These are phyloP conservation scores for Drosophila prolongata DNA, from an alignment of 2,888 invertebrate species.

Conservation along the genomic window DNA sequence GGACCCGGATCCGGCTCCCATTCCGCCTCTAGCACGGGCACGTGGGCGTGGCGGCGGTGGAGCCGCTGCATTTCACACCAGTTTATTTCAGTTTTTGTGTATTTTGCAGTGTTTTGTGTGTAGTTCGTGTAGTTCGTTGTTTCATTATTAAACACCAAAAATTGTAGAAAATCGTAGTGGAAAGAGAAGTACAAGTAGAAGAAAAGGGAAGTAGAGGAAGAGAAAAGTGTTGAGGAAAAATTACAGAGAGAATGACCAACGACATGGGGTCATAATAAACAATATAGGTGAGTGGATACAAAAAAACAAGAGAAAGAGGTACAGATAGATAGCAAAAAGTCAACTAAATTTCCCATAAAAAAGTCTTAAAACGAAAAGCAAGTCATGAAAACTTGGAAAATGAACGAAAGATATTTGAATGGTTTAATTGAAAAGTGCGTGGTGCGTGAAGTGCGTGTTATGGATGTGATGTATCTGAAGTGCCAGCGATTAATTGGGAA, in stretches of 20 bases:
- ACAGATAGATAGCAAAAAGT: constrained; percentile 62
- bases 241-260: constrained; percentile 64
- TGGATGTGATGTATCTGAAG: constrained; percentile 25
- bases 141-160: constrained; percentile 25
- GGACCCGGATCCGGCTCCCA: constrained; percentile 28
- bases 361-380: constrained; percentile 52
- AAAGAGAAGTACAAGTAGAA: constrained; percentile 38
- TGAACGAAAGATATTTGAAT: constrained; percentile 23
- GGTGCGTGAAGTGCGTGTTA: constrained; percentile 33
- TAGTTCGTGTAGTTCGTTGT: constrained; percentile 13
- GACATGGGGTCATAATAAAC: constrained; percentile 57
- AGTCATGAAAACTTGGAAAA: constrained; percentile 50
- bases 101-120: constrained; percentile 24
- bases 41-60: constrained; percentile 61
- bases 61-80: constrained; percentile 37
- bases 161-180: constrained; percentile 19
- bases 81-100: constrained; percentile 11
- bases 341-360: constrained; percentile 68
- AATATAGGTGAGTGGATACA: constrained; percentile 34
- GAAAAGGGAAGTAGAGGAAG: constrained; percentile 54
- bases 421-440: constrained; percentile 31
- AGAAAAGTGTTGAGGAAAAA: constrained; percentile 72
- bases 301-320: constrained; percentile 39
- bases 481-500: constrained; percentile 25
- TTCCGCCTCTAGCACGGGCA: constrained; percentile 40